Percentiles rank a stretch among this genome's conserved stretches.
Evolutionary conservation across 2,888 invertebrate species (phyloP).

Genomic region (Piscicola geometra): DNA sequence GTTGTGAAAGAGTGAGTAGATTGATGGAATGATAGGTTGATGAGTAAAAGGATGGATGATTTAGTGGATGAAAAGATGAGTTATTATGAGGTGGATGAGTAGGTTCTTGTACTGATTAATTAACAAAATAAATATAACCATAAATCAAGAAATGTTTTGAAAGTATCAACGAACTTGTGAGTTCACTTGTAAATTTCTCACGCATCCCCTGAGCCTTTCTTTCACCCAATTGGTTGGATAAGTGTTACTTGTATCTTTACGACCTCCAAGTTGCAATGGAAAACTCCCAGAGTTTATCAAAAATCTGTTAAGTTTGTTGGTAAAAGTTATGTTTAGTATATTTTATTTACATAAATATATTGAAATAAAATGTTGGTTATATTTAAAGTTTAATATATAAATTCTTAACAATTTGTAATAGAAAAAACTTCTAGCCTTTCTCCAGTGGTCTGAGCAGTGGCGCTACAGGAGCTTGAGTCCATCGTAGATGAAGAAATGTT

Average conservation of each 20-base stretch:
- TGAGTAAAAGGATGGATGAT: neutral
- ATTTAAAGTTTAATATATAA: neutral
- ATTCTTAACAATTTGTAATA: no score
- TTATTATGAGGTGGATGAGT: neutral
- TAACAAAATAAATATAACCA: no score
- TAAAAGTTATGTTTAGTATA: neutral
- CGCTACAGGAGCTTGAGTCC: constrained; percentile 32
- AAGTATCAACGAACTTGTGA: constrained; percentile 62
- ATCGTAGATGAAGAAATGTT: constrained; percentile 27
- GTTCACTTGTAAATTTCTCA: constrained; percentile 89
- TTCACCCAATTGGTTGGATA: constrained; percentile 20
- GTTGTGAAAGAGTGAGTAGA: no score
- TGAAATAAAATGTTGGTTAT: neutral
- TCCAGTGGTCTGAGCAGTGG: neutral
- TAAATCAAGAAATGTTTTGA: no score
- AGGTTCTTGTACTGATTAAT: neutral
- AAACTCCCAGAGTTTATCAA: neutral
- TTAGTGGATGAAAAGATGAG: neutral
- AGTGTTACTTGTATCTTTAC: constrained; percentile 16
- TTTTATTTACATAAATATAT: neutral
- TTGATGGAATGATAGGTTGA: no score
- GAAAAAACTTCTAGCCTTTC: no score
- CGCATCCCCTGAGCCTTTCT: constrained; percentile 89
- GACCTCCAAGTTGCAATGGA: constrained; percentile 33
- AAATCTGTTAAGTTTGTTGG: neutral